Base-by-base conservation (phyloP, 2,113 vertebrate species). In the Dascyllus trimaculatus region DNA sequence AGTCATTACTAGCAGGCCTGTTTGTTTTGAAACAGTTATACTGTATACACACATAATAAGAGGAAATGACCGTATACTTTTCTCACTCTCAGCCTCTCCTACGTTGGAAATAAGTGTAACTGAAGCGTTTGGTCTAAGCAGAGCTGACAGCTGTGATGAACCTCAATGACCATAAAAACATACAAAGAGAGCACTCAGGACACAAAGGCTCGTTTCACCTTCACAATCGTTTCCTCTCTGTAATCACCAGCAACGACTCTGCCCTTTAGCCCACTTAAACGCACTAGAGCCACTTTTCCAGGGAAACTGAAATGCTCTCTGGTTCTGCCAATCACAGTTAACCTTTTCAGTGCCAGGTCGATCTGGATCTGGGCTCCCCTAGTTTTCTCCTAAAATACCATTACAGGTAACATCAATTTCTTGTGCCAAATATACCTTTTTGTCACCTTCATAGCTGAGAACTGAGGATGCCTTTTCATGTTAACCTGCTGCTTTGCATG, bases 61-160 rank as follows among this genome's bases (percentile, higher is more conserved):
- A 81, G 91, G 90, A 91, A 92, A 91, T 91, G 85, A 90, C 78
- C 52, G 15, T 85, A 70, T 84, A 80, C 73, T 90, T 92, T 90
- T 92, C 90, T 86, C 91, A 91, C 88, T 85, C 82, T 87, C 72
- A 54, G 69, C 61, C 83, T 86, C 78, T 78, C 60, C 62, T 71
- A 71, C 54, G 38, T 76, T 88, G 87, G 82, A 91, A 89, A 91
- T 67, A 32, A 74, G 87, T 69, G 78, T 82, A 85, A 88, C 75
- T 86, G 86, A 85, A 76, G 83, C 71, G 19, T 84, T 78, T 53
- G 81, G n/a, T 88, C 79, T 88, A 84, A 91, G 81, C 85, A 63
- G 73, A 81, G 15, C 72, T 89, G 88, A 91, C 92, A 91, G 91
- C 91, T 80, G 87, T 78, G 91, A 91, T 93, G 87, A 89, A 88